Percentiles rank a stretch among this genome's conserved stretches.
Evolutionary conservation across 2,797 vertebrate genomes (phyloP).

Genomic region (Pagetopsis macropterus): DNA sequence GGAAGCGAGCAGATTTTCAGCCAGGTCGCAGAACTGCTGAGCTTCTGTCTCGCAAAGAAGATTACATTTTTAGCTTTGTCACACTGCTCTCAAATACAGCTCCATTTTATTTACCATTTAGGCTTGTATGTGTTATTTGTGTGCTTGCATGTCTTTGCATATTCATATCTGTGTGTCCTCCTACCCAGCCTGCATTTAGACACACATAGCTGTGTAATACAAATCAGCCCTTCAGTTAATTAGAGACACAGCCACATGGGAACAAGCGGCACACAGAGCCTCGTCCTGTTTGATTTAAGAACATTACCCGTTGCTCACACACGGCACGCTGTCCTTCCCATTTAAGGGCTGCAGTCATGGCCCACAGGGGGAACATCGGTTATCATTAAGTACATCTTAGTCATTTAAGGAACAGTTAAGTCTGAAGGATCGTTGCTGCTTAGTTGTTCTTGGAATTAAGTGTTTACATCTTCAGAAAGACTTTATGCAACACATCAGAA

Average conservation of each 20-base stretch:
- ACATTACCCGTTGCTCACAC: slow-evolving; percentile 48
- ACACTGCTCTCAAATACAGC: neutral
- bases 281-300: slow-evolving; percentile 59
- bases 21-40: slow-evolving; percentile 3
- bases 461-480: neutral
- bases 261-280: slow-evolving; percentile 35
- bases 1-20: slow-evolving; percentile 24
- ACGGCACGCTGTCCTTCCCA: slow-evolving; percentile 40
- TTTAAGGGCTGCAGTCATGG: slow-evolving; percentile 53
- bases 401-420: slow-evolving; percentile 42
- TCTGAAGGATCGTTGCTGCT: slow-evolving; percentile 1
- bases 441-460: neutral
- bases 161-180: slow-evolving; percentile 6
- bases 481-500: neutral
- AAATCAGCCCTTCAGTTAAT: slow-evolving; percentile 64
- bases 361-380: slow-evolving; percentile 51
- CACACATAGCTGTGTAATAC: slow-evolving; percentile 45
- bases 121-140: neutral
- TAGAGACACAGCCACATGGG: slow-evolving; percentile 41
- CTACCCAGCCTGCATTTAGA: slow-evolving; percentile 22
- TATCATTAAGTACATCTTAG: slow-evolving; percentile 56
- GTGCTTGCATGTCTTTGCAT: neutral
- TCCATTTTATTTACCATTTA: neutral
- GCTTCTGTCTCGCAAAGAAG: neutral
- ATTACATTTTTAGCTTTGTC: neutral